Evolutionary conservation across 2,113 vertebrate species (phyloP).

Genomic region (Mesitornis unicolor): DNA sequence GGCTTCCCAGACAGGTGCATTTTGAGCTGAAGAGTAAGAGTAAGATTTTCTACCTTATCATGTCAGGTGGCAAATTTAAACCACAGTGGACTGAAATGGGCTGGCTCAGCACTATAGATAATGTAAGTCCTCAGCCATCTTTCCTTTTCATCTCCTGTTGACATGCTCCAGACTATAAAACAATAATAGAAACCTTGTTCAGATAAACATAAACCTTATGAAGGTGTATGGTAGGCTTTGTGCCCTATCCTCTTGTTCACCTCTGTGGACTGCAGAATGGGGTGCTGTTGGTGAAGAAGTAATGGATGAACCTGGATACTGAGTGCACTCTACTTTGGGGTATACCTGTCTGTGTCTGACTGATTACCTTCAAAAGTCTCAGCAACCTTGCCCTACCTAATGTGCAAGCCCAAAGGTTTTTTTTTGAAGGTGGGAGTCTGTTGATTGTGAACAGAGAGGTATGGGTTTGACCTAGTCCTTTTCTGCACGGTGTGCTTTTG

Average conservation of each 20-base stretch:
- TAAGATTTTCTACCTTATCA: conserved; percentile 45
- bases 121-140: conserved; percentile 33
- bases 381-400: neutral
- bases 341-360: neutral
- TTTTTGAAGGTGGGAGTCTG: neutral
- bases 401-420: neutral
- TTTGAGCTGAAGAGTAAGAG: neutral
- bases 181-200: neutral
- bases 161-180: neutral
- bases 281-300: neutral
- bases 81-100: neutral
- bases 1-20: conserved; percentile 20
- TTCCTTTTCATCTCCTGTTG: conserved; percentile 23
- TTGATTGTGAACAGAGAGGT: neutral
- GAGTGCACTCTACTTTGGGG: neutral
- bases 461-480: neutral
- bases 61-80: conserved; percentile 54
- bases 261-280: neutral
- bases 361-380: neutral
- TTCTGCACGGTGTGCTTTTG: neutral
- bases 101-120: conserved; percentile 22
- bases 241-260: neutral
- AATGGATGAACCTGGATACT: neutral
- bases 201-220: neutral
- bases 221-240: neutral